Evolutionary conservation across 2,113 vertebrate genomes (phyloP).

Genomic region (Chunga burmeisteri): DNA sequence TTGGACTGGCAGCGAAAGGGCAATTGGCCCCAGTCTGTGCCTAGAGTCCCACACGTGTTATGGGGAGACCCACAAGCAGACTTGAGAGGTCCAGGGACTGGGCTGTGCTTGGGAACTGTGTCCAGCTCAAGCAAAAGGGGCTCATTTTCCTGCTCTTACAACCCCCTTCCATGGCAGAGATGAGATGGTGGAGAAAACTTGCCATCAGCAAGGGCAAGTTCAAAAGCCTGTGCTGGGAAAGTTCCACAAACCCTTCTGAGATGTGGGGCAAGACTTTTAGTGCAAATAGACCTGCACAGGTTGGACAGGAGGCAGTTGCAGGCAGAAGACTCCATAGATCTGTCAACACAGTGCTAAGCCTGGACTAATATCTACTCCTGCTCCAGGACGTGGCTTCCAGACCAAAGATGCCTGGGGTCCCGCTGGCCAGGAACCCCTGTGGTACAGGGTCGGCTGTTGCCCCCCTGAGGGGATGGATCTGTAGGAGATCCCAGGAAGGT

Average conservation of each 20-base stretch:
- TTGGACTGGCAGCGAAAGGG: not conserved
- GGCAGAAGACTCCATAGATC: not conserved
- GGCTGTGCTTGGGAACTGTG: not conserved
- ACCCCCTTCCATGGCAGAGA: not conserved
- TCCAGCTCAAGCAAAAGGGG: not conserved
- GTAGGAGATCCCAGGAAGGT: not conserved
- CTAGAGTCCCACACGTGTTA: not conserved
- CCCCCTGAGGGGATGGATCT: not conserved
- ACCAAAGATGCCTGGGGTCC: not conserved
- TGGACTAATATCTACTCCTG: not conserved
- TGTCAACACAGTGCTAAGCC: not conserved
- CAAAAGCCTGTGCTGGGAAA: not conserved
- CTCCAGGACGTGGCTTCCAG: not conserved
- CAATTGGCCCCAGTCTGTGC: not conserved
- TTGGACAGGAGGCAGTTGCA: not conserved
- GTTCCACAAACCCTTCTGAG: not conserved
- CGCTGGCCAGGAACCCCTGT: not conserved
- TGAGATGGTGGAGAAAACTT: not conserved
- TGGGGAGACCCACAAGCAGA: not conserved
- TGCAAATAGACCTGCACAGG: not conserved
- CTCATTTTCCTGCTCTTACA: not conserved
- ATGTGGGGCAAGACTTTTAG: not conserved
- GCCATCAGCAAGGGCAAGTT: not conserved
- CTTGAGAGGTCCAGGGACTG: not conserved
- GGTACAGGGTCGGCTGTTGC: not conserved